A percentile compares a stretch with the other conserved stretches of the same genome.
phyloP scores from a whole-genome alignment of 2,797 vertebrate genomes.

The Cyclopterus lumpus region DNA sequence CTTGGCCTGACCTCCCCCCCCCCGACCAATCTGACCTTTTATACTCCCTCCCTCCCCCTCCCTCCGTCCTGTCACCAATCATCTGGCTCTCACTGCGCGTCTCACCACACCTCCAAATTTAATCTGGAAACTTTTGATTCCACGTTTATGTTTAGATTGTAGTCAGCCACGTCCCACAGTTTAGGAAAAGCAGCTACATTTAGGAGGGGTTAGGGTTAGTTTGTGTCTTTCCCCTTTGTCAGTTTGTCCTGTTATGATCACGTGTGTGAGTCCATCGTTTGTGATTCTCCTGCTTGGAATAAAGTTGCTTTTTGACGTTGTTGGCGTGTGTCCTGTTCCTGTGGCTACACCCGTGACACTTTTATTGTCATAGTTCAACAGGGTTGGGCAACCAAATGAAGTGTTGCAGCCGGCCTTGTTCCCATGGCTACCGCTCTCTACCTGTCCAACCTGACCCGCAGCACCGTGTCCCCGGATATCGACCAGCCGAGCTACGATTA shows the following conservation, averaged over 20 bases:
- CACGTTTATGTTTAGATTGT: neutral
- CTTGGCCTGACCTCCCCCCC: slow-evolving; percentile 39
- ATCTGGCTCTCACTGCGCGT: slow-evolving; percentile 36
- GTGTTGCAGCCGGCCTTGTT: slow-evolving; percentile 86
- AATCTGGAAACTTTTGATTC: slow-evolving; percentile 28
- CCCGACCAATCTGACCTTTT: slow-evolving; percentile 69
- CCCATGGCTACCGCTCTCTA: slow-evolving; percentile 87
- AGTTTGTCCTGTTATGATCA: too few species aligned
- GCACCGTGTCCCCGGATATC: slow-evolving; percentile 72
- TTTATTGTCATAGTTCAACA: too few species aligned
- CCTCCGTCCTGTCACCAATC: slow-evolving; percentile 37
- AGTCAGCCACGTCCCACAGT: neutral
- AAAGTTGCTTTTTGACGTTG: too few species aligned
- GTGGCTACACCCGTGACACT: too few species aligned
- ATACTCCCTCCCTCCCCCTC: slow-evolving; percentile 65
- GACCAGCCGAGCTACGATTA: slow-evolving; percentile 78
- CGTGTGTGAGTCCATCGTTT: too few species aligned
- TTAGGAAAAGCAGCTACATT: neutral
- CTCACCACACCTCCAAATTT: slow-evolving; percentile 37
- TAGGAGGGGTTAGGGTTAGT: too few species aligned
- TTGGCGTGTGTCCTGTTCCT: too few species aligned
- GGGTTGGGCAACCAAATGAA: too few species aligned
- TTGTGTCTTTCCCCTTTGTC: too few species aligned
- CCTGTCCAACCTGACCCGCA: slow-evolving; percentile 84
- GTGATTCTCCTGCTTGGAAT: too few species aligned